phyloP scores from a whole-genome alignment of 2,113 vertebrate species.

The Mesitornis unicolor region DNA sequence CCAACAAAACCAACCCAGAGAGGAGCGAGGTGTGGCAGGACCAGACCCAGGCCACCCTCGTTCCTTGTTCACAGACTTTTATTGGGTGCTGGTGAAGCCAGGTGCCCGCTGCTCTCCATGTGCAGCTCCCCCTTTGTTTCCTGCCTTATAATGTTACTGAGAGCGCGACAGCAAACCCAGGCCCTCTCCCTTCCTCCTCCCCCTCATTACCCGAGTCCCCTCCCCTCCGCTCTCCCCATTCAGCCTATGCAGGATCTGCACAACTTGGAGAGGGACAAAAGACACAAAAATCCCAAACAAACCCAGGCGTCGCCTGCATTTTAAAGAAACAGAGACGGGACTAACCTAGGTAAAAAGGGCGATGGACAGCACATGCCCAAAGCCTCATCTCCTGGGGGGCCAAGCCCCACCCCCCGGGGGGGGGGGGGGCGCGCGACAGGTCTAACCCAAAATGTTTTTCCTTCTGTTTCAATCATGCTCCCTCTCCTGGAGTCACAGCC shows the following conservation, averaged over 20 bases:
- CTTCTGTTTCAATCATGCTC: background rate
- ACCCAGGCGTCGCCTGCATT: background rate
- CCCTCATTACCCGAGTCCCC: constrained; percentile 3
- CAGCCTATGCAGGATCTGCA: background rate
- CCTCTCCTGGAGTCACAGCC: background rate
- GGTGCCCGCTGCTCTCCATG: constrained; percentile 31
- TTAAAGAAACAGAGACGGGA: background rate
- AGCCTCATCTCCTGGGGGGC: background rate
- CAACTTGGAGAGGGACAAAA: constrained; percentile 37
- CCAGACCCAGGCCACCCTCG: background rate
- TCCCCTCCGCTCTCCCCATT: constrained; percentile 13
- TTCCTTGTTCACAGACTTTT: background rate
- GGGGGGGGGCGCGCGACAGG: fast-evolving
- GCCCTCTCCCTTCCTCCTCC: constrained; percentile 31
- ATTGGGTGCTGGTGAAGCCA: background rate
- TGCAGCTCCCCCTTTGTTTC: constrained; percentile 56
- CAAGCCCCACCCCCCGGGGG: too few relatives aligned
- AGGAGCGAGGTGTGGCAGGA: background rate
- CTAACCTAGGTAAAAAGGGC: background rate
- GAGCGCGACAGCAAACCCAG: background rate
- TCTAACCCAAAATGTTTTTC: background rate
- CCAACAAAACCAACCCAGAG: background rate
- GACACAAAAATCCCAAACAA: background rate
- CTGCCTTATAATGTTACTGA: background rate
- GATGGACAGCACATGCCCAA: fast-evolving